These are phyloP conservation scores for Nyctibius bracteatus DNA, from an alignment of 2,113 vertebrate genomes.

Conservation along the genomic window DNA sequence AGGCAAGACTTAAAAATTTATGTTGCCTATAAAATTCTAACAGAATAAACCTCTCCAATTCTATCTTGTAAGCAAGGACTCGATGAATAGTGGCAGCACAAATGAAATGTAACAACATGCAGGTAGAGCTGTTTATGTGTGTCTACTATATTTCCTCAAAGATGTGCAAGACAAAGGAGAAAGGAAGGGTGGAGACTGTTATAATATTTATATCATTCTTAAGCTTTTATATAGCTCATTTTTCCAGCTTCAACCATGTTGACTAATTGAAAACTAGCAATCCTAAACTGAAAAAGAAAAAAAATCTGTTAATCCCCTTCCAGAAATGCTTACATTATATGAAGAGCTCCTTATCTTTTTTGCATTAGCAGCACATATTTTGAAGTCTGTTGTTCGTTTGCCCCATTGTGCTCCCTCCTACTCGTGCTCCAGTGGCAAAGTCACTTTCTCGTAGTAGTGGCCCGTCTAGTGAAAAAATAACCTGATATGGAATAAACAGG, in stretches of 20 bases:
- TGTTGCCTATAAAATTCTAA: slow-evolving; percentile 23
- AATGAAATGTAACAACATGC: background rate
- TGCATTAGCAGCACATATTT: background rate
- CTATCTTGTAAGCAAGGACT: background rate
- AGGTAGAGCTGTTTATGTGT: background rate
- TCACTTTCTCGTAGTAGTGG: background rate
- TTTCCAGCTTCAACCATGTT: background rate
- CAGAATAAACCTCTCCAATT: background rate
- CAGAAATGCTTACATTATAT: background rate
- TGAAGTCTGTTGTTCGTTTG: background rate
- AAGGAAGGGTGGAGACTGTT: background rate
- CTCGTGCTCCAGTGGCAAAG: background rate
- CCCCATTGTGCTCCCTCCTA: background rate
- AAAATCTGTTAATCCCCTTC: background rate
- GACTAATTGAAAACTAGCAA: background rate
- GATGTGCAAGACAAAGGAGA: background rate
- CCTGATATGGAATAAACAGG: background rate
- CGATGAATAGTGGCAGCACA: background rate
- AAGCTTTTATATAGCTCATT: background rate
- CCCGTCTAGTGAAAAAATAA: background rate
- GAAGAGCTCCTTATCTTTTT: background rate
- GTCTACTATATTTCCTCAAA: background rate
- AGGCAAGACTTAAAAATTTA: slow-evolving; percentile 17
- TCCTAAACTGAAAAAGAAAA: background rate
- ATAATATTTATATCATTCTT: background rate